Percentiles rank a stretch among this genome's conserved stretches.
These are phyloP conservation scores for Whitmania pigra DNA, from an alignment of 1,140 invertebrate genomes.

Conservation along the genomic window DNA sequence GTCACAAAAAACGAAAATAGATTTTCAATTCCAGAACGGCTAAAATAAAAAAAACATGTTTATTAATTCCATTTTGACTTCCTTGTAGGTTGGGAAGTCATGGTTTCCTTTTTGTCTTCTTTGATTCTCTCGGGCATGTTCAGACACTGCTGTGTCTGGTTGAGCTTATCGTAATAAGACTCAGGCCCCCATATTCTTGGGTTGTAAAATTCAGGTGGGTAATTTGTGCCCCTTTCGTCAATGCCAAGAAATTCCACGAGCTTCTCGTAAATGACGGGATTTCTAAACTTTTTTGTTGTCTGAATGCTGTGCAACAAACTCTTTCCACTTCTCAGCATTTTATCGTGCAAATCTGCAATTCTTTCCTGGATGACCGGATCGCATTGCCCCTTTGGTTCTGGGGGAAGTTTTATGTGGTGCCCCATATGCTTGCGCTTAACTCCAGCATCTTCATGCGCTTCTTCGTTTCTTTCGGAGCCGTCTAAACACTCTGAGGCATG, in stretches of 20 bases:
- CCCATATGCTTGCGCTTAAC: not conserved
- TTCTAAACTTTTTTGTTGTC: slow-evolving; percentile 77
- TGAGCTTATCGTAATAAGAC: slow-evolving; percentile 81
- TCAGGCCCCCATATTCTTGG: slow-evolving; percentile 77
- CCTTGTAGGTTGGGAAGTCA: no score
- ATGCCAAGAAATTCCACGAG: slow-evolving; percentile 82
- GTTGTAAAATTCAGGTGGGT: slow-evolving; percentile 74
- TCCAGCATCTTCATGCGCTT: no score
- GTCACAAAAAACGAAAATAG: no score
- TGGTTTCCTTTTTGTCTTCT: no score
- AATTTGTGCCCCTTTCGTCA: slow-evolving; percentile 88
- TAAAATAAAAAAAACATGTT: no score
- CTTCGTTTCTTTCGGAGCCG: no score
- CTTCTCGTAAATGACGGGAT: slow-evolving; percentile 89
- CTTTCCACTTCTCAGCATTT: slow-evolving; percentile 52
- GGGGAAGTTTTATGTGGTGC: slow-evolving; percentile 56
- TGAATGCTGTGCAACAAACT: slow-evolving; percentile 83
- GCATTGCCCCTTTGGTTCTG: slow-evolving; percentile 68
- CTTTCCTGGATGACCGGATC: slow-evolving; percentile 51
- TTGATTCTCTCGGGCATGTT: no score
- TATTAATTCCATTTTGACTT: no score
- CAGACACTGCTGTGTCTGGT: slow-evolving; percentile 57
- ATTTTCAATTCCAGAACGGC: no score
- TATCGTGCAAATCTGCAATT: slow-evolving; percentile 63
- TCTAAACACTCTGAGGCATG: no score